A percentile compares a stretch with the other conserved stretches of the same genome.
Evolutionary conservation across 1,140 invertebrate genomes (phyloP).

Genomic region (Trachymyrmex cornetzi): DNA sequence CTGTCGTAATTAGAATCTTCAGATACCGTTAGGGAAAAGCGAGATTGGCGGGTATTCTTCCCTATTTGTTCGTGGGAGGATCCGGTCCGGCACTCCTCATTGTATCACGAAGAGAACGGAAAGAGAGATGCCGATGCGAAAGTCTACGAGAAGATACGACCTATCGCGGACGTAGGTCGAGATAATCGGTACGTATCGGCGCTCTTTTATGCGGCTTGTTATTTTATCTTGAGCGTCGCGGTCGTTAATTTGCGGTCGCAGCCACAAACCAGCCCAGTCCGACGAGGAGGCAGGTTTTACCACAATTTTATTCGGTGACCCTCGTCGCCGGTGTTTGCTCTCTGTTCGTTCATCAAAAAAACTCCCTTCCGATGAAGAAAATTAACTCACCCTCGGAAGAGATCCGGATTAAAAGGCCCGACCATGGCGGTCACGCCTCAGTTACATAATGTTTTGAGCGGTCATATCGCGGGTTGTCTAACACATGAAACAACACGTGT

Average conservation of each 20-base stretch:
- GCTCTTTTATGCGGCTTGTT: conserved; percentile 75
- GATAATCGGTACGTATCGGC: conserved; percentile 75
- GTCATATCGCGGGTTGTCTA: conserved; percentile 4
- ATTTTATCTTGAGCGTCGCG: conserved; percentile 75
- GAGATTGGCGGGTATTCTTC: conserved; percentile 7
- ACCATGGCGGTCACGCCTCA: conserved; percentile 22
- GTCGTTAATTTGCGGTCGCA: conserved; percentile 76
- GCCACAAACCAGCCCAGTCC: conserved; percentile 62
- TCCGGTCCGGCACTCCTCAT: conserved; percentile 65
- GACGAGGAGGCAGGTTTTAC: conserved; percentile 48
- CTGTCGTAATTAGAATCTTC: conserved; percentile 20
- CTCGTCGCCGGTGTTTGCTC: conserved; percentile 65
- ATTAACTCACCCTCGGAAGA: conserved; percentile 63
- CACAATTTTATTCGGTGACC: conserved; percentile 73
- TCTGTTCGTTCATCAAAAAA: too few relatives aligned
- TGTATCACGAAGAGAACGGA: conserved; percentile 30
- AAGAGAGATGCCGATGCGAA: conserved; percentile 47
- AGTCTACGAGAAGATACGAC: neutral
- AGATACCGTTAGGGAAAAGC: conserved; percentile 38
- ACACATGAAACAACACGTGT: conserved; percentile 17
- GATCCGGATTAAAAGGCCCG: conserved; percentile 60
- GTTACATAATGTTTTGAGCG: conserved; percentile 52
- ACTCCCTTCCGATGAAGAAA: conserved; percentile 52
- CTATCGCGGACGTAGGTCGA: conserved; percentile 73
- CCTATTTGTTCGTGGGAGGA: conserved; percentile 68